Conservation (phyloP, 2,113 vertebrate genomes). For the Heterotis niloticus region DNA sequence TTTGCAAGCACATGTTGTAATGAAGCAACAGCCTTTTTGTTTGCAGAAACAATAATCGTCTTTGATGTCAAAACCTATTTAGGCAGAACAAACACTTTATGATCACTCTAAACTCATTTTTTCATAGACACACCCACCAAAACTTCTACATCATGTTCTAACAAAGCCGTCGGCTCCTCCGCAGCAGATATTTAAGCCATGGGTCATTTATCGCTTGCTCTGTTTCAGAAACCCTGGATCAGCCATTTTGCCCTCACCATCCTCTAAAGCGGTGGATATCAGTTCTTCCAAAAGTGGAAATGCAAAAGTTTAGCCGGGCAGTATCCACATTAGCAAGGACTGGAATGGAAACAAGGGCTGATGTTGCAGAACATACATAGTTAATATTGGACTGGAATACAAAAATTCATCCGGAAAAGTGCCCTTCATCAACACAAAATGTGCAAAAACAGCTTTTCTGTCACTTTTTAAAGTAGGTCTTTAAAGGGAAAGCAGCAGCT, state of each 20-base stretch:
- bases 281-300: neutral
- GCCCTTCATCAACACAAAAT: too few relatives aligned
- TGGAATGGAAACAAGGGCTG: neutral
- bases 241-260: neutral
- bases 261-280: neutral
- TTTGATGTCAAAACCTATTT: neutral
- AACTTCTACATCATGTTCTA: neutral
- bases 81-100: neutral
- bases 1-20: neutral
- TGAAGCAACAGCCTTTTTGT: slow-evolving; percentile 1
- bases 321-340: neutral
- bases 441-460: too few relatives aligned
- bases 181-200: neutral
- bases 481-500: neutral
- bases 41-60: neutral
- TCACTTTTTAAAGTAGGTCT: neutral
- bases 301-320: neutral
- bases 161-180: neutral
- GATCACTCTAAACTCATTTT: neutral
- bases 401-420: neutral
- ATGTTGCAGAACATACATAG: too few relatives aligned
- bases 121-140: neutral
- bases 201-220: neutral
- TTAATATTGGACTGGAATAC: neutral
- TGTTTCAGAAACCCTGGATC: neutral